Evolutionary conservation across 2,888 invertebrate species (phyloP).

Genomic region (Rugalucina vietnamica): DNA sequence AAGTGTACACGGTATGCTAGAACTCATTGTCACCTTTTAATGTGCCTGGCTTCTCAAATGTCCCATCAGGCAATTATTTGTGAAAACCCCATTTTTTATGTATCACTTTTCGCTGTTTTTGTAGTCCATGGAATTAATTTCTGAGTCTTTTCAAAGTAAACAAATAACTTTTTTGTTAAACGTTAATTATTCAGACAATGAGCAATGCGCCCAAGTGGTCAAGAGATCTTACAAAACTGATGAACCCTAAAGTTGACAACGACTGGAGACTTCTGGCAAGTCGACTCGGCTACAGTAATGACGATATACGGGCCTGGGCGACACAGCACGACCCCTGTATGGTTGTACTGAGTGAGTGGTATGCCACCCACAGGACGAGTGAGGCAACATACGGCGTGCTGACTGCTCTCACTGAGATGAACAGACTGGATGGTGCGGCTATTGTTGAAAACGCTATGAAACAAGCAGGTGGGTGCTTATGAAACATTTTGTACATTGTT

Average conservation of each 20-base stretch:
- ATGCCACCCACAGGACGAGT: slow-evolving; percentile 79
- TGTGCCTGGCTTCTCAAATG: too few species aligned
- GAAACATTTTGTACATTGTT: neutral
- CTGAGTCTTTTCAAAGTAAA: too few species aligned
- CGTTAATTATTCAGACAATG: slow-evolving; percentile 79
- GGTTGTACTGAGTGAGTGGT: slow-evolving; percentile 82
- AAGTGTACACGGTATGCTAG: too few species aligned
- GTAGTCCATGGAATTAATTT: too few species aligned
- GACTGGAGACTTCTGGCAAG: slow-evolving; percentile 81
- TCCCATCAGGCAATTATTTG: too few species aligned
- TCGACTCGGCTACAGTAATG: slow-evolving; percentile 79
- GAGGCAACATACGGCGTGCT: slow-evolving; percentile 79
- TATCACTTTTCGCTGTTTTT: too few species aligned
- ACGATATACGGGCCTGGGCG: slow-evolving; percentile 81
- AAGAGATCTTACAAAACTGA: slow-evolving; percentile 77
- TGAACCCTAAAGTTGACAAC: slow-evolving; percentile 76
- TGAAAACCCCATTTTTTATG: too few species aligned
- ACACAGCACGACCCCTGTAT: slow-evolving; percentile 81
- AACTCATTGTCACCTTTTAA: too few species aligned
- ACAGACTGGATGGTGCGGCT: slow-evolving; percentile 76
- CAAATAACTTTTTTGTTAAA: too few species aligned
- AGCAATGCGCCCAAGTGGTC: slow-evolving; percentile 82
- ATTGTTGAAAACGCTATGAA: slow-evolving; percentile 81
- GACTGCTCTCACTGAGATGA: slow-evolving; percentile 79
- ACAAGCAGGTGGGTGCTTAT: slow-evolving; percentile 65